Evolutionary conservation across 1,140 invertebrate genomes (phyloP), one percentile per base, ranked within the genome.

Genomic region (Gonioctena quinquepunctata): DNA sequence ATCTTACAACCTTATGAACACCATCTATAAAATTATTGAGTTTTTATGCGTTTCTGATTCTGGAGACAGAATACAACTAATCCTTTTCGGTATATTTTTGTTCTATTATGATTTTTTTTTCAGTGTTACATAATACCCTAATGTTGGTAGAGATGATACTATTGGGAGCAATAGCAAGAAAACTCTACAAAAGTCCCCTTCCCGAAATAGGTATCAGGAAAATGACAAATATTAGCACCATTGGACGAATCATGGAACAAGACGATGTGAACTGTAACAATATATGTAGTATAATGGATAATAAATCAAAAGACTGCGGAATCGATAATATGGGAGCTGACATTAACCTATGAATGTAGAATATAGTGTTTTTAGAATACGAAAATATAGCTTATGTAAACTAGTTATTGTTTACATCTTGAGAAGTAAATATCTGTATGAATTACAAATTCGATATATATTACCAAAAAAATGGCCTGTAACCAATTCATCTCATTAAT

Each of bases 61-160:
- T n/a, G n/a, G n/a, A n/a, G n/a, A n/a, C n/a, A n/a, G n/a, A n/a
- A n/a, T n/a, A n/a, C n/a, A n/a, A n/a, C n/a, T n/a, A n/a, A n/a
- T n/a, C n/a, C n/a, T n/a, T n/a, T n/a, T n/a, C n/a, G n/a, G n/a
- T n/a, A n/a, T n/a, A n/a, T n/a, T n/a, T n/a, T n/a, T n/a, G n/a
- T n/a, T n/a, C n/a, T n/a, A n/a, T n/a, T n/a, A n/a, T n/a, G n/a
- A n/a, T 67, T 67, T 70, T 70, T 71, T 68, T 87, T 86, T 23
- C 83, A 89, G 88, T 89, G 73, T 83, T 89, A 42, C 86, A 89
- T 77, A 89, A 89, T 72, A 83, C 84, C 0, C 69, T 87, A 6
- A 88, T 88, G 83, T 77, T 89, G n/a, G 63, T 84, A 59, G 88
- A 90, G 79, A 89, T 90, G 87, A 79, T 89, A 3, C 61, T 89